Evolutionary conservation across 1,140 invertebrate genomes (phyloP).

Genomic region (Drosophila leontia): DNA sequence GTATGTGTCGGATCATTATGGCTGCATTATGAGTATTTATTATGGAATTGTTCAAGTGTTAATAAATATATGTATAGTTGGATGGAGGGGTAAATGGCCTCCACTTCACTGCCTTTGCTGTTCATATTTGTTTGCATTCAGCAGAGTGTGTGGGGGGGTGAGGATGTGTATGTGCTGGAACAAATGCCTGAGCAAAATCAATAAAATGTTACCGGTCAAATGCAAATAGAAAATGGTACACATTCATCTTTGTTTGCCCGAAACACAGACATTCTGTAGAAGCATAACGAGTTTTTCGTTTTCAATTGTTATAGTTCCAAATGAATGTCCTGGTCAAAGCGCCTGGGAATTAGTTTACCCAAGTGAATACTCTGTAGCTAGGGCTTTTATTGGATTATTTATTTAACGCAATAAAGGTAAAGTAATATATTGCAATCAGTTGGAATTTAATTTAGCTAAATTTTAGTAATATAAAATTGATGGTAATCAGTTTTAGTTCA

Average conservation of each 20-base stretch:
- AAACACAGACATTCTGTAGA: conserved; percentile 36
- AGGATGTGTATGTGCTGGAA: conserved; percentile 17
- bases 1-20: conserved; percentile 21
- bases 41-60: conserved; percentile 50
- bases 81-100: conserved; percentile 12
- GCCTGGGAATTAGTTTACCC: conserved; percentile 34
- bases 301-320: conserved; percentile 38
- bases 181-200: conserved; percentile 50
- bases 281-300: conserved; percentile 52
- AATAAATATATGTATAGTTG: conserved; percentile 50
- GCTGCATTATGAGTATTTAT: conserved; percentile 56
- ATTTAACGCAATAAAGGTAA: conserved; percentile 3
- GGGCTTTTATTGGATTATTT: conserved; percentile 16
- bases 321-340: conserved; percentile 38
- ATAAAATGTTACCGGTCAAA: conserved; percentile 64
- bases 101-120: conserved; percentile 8
- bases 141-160: neutral
- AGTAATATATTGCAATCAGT: neutral
- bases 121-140: conserved; percentile 38
- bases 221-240: conserved; percentile 61
- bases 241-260: conserved; percentile 59
- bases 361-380: neutral
- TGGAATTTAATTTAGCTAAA: conserved; percentile 7
- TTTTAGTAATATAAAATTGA: neutral
- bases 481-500: neutral